Evolutionary conservation across 2,113 vertebrate genomes (phyloP).

Genomic region (Sprattus sprattus): DNA sequence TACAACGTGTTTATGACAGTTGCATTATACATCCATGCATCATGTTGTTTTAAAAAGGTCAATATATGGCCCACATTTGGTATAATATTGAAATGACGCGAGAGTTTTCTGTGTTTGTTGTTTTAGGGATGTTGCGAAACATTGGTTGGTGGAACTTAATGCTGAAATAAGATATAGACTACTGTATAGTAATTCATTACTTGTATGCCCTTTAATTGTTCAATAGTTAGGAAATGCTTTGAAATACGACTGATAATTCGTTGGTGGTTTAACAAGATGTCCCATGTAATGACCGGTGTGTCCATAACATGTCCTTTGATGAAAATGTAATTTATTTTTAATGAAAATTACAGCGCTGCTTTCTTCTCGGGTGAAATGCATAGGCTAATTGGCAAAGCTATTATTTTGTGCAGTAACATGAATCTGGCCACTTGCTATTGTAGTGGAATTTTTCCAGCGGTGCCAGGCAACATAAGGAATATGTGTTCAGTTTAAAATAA

Average conservation of each 20-base stretch:
- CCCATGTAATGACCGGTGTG: conserved; percentile 10
- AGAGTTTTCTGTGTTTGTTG: no score
- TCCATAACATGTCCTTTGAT: conserved; percentile 22
- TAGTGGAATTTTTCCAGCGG: neutral
- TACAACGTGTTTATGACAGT: neutral
- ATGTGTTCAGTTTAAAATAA: no score
- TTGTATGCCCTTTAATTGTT: neutral
- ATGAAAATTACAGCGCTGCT: conserved; percentile 36
- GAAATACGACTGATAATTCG: neutral
- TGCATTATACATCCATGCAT: neutral
- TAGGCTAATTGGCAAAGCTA: neutral
- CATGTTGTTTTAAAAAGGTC: no score
- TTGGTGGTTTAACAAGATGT: neutral
- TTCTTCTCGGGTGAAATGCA: conserved; percentile 28
- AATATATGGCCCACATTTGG: no score
- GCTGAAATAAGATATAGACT: no score
- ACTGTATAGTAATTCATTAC: neutral
- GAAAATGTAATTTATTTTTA: conserved; percentile 32
- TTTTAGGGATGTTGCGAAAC: no score
- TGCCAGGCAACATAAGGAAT: neutral
- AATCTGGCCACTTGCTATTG: neutral
- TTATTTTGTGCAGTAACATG: neutral
- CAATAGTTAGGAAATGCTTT: neutral
- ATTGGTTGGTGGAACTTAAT: no score
- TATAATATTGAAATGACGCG: no score